Evolutionary conservation across 2,113 vertebrate species (phyloP).

Genomic region (Lepus timidus): DNA sequence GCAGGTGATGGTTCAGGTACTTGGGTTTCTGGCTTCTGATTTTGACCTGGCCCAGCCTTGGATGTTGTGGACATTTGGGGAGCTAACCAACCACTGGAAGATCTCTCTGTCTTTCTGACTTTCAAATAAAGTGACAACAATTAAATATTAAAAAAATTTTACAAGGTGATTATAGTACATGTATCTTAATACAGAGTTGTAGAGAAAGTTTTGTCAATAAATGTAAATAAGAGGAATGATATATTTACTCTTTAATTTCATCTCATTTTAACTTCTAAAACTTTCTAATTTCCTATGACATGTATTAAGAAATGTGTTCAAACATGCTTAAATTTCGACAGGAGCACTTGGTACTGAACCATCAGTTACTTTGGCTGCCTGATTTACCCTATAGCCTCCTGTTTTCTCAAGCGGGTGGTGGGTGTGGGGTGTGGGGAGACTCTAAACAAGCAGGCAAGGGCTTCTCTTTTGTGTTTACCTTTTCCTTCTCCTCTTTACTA

Average conservation of each 20-base stretch:
- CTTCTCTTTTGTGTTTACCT: background rate
- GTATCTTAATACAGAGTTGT: background rate
- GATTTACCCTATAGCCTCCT: background rate
- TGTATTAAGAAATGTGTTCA: conserved; percentile 48
- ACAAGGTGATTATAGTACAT: background rate
- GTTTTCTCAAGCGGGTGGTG: background rate
- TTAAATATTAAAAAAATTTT: no score
- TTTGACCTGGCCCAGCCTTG: no score
- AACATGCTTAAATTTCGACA: background rate
- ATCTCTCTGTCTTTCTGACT: no score
- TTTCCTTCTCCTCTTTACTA: background rate
- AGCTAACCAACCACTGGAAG: no score
- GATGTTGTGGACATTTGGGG: no score
- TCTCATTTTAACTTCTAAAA: conserved; percentile 14
- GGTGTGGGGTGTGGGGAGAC: background rate
- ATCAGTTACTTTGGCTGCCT: background rate
- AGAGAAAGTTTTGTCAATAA: conserved; percentile 45
- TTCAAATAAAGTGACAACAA: no score
- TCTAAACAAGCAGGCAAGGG: background rate
- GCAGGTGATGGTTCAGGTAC: no score
- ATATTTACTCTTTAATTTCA: background rate
- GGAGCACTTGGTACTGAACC: conserved; percentile 1
- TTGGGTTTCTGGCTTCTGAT: no score
- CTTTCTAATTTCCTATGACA: conserved; percentile 27
- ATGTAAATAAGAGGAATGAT: conserved; percentile 17